phyloP scores from a whole-genome alignment of 2,797 vertebrate species.

The Coracias cyanogaster region DNA sequence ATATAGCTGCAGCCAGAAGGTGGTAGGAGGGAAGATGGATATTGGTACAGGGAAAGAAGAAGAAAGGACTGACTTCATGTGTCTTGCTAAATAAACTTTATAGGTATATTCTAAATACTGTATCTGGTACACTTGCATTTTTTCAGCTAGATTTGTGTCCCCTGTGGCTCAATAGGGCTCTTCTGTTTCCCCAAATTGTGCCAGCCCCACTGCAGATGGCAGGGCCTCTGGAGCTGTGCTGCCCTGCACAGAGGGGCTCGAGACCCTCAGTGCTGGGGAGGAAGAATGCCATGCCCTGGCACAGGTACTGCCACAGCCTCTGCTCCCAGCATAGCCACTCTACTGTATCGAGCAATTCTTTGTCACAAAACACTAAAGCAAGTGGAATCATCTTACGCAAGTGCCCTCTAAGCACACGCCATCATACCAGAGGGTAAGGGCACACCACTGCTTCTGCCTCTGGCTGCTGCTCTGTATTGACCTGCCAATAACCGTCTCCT shows the following conservation, averaged over 20 bases:
- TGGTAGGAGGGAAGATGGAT: not conserved
- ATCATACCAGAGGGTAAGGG: not conserved
- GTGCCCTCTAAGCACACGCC: not conserved
- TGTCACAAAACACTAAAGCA: not conserved
- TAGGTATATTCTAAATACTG: not conserved
- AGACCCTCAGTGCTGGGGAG: accelerated
- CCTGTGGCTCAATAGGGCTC: not conserved
- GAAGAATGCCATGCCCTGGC: no score
- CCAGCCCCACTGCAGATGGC: not conserved
- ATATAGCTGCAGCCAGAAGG: not conserved
- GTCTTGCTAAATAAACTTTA: not conserved
- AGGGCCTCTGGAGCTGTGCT: no score
- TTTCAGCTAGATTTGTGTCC: not conserved
- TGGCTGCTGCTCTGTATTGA: not conserved
- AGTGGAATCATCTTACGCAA: accelerated
- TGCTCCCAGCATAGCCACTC: accelerated
- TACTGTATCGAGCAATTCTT: accelerated
- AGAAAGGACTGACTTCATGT: not conserved
- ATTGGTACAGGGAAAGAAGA: not conserved
- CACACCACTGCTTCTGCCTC: not conserved
- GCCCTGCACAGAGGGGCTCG: accelerated
- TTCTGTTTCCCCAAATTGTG: not conserved
- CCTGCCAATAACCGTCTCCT: not conserved
- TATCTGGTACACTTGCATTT: not conserved
- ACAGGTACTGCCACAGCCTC: not conserved